These are phyloP conservation scores for Cololabis saira DNA, from an alignment of 2,113 vertebrate genomes.

Conservation along the genomic window DNA sequence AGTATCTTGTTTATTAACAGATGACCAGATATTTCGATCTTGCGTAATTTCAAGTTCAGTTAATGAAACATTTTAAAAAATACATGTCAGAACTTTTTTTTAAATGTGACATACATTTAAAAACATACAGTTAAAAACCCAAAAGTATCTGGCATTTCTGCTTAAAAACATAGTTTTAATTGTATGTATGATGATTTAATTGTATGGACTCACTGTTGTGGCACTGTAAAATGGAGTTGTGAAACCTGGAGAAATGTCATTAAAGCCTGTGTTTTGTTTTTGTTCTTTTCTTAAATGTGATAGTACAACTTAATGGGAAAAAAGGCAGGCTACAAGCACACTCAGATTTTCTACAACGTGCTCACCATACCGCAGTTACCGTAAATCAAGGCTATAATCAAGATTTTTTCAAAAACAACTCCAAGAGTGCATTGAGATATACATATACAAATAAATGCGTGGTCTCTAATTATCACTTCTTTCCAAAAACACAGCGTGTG, in stretches of 20 bases:
- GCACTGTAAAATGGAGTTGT: not conserved
- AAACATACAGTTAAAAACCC: no score
- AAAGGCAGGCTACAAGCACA: slow-evolving; percentile 18
- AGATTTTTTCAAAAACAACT: slow-evolving; percentile 59
- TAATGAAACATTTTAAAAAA: not conserved
- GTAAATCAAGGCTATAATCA: slow-evolving; percentile 65
- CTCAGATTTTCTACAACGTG: slow-evolving; percentile 22
- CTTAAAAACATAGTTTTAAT: no score
- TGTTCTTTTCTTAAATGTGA: not conserved
- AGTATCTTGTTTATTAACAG: not conserved
- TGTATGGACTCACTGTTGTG: not conserved
- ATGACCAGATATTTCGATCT: no score
- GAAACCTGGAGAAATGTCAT: not conserved
- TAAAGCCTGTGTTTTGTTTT: not conserved
- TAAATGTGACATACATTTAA: not conserved
- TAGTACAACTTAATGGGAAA: not conserved
- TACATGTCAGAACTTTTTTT: no score
- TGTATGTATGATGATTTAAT: not conserved
- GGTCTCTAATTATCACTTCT: slow-evolving; percentile 61
- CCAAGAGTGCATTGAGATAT: slow-evolving; percentile 34
- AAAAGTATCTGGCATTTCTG: no score
- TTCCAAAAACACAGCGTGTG: slow-evolving; percentile 30
- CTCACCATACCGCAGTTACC: slow-evolving; percentile 29
- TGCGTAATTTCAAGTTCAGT: not conserved
- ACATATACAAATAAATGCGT: slow-evolving; percentile 44